Evolutionary conservation across 64 coral and sea anemone genomes (phyloP), one percentile per base, ranked within the genome.

Genomic region (Acropora yongei): DNA sequence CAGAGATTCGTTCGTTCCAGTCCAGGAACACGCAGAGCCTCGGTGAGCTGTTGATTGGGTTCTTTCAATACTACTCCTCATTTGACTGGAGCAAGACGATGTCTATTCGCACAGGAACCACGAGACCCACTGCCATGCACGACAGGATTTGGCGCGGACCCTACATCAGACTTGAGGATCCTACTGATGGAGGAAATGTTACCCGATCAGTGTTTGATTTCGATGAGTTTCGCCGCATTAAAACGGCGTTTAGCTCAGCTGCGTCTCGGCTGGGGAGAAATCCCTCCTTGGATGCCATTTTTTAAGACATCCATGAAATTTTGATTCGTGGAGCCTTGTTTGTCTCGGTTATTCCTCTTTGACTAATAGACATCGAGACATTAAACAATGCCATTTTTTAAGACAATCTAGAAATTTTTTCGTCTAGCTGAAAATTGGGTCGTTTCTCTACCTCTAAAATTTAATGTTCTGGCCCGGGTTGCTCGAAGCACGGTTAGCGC

Each of bases 111-210:
- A 57, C 71, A 0, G 86, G 86, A 14, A 65, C 17, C 39, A 88
- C 86, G 8, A 19, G 75, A 2, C 39, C 49, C 2, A 88, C 86
- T 17, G 20, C 47, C 2, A 85, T 49, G 63, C 47, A 75, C 18
- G 20, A 76, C 75, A 88, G 60, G 72, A 88, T 78, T 46, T 88
- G 86, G 86, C 49, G 72, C 1, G 72, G 86, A 18, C 86, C 86
- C 2, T 88, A 76, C 72, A 88, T 88, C 73, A 73, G 75, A n/a
- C 71, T 88, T 2, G 86, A 88, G 41, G 86, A 88, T 63, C 86
- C 86, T 40, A 65, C 71, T 6, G 86, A 88, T 78, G 71, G 71
- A 50, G 86, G 86, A 0, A 88, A 88, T 19, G 86, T 88, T 5
- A 76, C 86, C 2, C 41, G 86, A 76, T 11, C 72, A 42, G 86